A percentile compares a stretch with the other conserved stretches of the same genome.
Conservation (phyloP, 1,140 invertebrate species). For the Leucophenga varia region DNA sequence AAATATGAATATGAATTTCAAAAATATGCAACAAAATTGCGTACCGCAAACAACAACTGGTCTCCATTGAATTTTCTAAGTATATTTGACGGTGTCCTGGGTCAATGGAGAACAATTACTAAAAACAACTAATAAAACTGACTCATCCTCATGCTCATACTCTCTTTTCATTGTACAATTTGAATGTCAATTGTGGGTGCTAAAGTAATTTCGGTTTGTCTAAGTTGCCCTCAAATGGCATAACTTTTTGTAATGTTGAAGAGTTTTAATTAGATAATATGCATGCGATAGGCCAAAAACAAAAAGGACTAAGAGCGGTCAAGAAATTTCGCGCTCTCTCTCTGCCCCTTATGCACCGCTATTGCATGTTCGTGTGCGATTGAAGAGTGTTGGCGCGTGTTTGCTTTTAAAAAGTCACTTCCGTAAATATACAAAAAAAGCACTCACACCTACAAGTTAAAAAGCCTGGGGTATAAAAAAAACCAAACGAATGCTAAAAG, state of each 20-base stretch:
- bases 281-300: conserved; percentile 27
- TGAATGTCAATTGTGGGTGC: no score
- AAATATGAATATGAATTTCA: no score
- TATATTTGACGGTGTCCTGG: no score
- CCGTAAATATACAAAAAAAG: not conserved
- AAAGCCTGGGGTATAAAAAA: conserved; percentile 43
- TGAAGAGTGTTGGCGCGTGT: conserved; percentile 43
- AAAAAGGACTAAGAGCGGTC: no score
- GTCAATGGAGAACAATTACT: no score
- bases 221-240: conserved; percentile 44
- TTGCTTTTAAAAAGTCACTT: conserved; percentile 7
- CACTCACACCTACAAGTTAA: conserved; percentile 19
- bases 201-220: conserved; percentile 4
- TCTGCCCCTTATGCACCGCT: conserved; percentile 35
- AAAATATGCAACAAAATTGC: no score
- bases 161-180: no score
- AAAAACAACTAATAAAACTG: no score
- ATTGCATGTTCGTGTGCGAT: conserved; percentile 40
- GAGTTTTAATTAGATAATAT: conserved; percentile 51
- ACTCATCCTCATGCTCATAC: no score
- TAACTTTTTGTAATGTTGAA: conserved; percentile 51
- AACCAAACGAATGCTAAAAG: not conserved
- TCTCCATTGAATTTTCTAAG: no score
- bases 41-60: no score
- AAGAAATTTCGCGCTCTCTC: conserved; percentile 9